A percentile compares a stretch with the other conserved stretches of the same genome.
These are phyloP conservation scores for Falco novaeseelandiae DNA, from an alignment of 2,797 vertebrate genomes.

Conservation along the genomic window DNA sequence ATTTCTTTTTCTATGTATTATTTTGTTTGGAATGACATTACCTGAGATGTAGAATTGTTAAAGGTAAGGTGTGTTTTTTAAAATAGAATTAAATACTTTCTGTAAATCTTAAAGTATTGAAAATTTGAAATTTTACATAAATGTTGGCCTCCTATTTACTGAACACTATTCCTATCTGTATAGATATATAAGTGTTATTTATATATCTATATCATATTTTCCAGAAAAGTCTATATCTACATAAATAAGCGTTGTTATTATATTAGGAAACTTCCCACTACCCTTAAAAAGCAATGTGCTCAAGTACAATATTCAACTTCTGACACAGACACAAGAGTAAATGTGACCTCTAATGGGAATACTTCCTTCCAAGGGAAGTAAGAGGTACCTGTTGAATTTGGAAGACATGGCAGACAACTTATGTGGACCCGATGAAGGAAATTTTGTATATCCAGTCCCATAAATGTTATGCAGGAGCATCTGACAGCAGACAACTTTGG, in stretches of 20 bases:
- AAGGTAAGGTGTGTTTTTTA: neutral
- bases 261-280: constrained; percentile 4
- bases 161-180: constrained; percentile 9
- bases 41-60: constrained; percentile 57
- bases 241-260: constrained; percentile 20
- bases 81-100: neutral
- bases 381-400: constrained; percentile 44
- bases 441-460: neutral
- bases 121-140: constrained; percentile 20
- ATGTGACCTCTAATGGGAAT: neutral
- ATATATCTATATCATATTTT: constrained; percentile 34
- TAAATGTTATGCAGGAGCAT: constrained; percentile 17
- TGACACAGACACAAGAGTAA: constrained; percentile 50
- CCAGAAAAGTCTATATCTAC: constrained; percentile 29
- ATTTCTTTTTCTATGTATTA: neutral
- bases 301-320: constrained; percentile 54
- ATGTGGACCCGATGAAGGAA: neutral
- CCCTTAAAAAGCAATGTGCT: constrained; percentile 56
- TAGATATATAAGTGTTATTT: constrained; percentile 23
- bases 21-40: constrained; percentile 19
- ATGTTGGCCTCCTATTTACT: neutral
- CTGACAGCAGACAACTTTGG: constrained; percentile 32
- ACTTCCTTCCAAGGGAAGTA: constrained; percentile 47
- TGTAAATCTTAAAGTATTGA: neutral
- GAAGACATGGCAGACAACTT: constrained; percentile 33